These are phyloP conservation scores for Vanessa atalanta DNA, from an alignment of 1,140 invertebrate genomes.

Conservation along the genomic window DNA sequence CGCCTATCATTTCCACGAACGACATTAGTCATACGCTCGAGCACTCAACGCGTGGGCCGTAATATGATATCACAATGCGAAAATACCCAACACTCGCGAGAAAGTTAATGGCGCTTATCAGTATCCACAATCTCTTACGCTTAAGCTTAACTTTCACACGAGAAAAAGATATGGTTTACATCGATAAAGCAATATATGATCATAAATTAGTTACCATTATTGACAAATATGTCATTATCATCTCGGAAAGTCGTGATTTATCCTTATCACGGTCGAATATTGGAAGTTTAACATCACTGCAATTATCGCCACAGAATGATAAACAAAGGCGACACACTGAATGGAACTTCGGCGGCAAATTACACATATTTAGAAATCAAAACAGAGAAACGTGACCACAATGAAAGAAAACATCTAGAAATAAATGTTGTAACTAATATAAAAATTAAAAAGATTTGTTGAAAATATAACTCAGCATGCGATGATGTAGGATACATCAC, in stretches of 20 bases:
- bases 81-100: slow-evolving; percentile 82
- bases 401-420: slow-evolving; percentile 80
- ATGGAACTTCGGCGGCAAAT: slow-evolving; percentile 85
- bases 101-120: slow-evolving; percentile 82
- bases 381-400: slow-evolving; percentile 73
- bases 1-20: slow-evolving; percentile 77
- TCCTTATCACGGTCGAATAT: slow-evolving; percentile 82
- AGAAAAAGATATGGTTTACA: slow-evolving; percentile 68
- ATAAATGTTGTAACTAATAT: slow-evolving; percentile 75
- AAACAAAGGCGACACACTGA: slow-evolving; percentile 85
- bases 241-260: slow-evolving; percentile 80
- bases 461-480: slow-evolving; percentile 79
- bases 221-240: slow-evolving; percentile 80
- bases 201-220: slow-evolving; percentile 74
- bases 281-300: slow-evolving; percentile 82
- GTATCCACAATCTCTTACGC: slow-evolving; percentile 80
- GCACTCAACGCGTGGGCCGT: slow-evolving; percentile 78
- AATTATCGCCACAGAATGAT: slow-evolving; percentile 82
- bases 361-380: slow-evolving; percentile 84
- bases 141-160: slow-evolving; percentile 81
- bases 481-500: slow-evolving; percentile 80
- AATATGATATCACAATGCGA: slow-evolving; percentile 82
- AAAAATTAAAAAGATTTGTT: slow-evolving; percentile 78
- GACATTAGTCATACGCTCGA: slow-evolving; percentile 79
- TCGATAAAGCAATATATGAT: slow-evolving; percentile 49